Evolutionary conservation across 1,140 invertebrate genomes (phyloP).

Genomic region (Habropoda laboriosa): DNA sequence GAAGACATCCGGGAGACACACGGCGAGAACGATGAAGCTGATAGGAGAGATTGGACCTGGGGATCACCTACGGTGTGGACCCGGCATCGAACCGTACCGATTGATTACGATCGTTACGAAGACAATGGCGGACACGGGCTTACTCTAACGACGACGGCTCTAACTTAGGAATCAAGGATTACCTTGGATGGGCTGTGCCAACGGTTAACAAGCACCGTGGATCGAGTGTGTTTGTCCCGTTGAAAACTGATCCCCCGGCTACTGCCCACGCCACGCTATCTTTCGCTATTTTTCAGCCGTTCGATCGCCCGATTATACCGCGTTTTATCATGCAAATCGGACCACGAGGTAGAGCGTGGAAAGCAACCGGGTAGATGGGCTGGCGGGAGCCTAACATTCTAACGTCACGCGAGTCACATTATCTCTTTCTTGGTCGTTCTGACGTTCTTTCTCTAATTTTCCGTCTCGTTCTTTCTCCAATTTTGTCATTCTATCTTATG

Average conservation of each 20-base stretch:
- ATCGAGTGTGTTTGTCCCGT: constrained; percentile 54
- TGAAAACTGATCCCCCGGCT: constrained; percentile 68
- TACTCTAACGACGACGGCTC: constrained; percentile 66
- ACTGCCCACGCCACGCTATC: constrained; percentile 55
- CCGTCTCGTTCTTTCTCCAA: no score
- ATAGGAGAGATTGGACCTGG: constrained; percentile 56
- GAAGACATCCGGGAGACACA: constrained; percentile 69
- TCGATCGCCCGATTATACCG: constrained; percentile 49
- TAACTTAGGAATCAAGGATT: constrained; percentile 64
- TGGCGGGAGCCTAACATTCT: not conserved
- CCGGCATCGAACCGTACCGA: constrained; percentile 67
- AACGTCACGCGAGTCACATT: constrained; percentile 1
- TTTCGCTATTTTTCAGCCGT: constrained; percentile 45
- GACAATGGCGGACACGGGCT: constrained; percentile 72
- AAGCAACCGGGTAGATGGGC: not conserved
- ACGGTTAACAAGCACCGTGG: constrained; percentile 60
- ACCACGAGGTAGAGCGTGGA: constrained; percentile 22
- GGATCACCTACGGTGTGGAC: constrained; percentile 61
- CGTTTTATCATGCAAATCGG: constrained; percentile 68
- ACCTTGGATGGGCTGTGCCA: constrained; percentile 44
- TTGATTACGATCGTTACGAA: constrained; percentile 76
- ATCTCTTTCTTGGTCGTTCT: no score
- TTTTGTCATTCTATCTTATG: no score
- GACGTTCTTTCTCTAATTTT: no score
- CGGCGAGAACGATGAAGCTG: constrained; percentile 59